Evolutionary conservation across 2,113 vertebrate genomes (phyloP).

Genomic region (Protomyctophum bolini): DNA sequence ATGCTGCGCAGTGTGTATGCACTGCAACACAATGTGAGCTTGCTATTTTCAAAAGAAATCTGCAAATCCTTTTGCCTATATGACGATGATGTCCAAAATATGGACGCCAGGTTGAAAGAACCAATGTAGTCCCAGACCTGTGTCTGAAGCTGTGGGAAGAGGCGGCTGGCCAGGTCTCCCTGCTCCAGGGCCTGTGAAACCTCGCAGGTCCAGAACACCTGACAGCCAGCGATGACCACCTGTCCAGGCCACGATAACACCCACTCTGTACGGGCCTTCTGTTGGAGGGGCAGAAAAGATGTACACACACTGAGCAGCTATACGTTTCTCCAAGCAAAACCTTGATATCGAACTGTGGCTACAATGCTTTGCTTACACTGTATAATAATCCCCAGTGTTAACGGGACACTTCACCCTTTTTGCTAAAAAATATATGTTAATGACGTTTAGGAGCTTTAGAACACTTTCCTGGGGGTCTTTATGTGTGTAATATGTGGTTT

Average conservation of each 20-base stretch:
- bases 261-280: slow-evolving; percentile 82
- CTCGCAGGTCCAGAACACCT: slow-evolving; percentile 91
- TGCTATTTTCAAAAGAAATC: too few species aligned
- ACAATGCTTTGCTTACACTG: neutral
- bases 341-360: neutral
- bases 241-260: slow-evolving; percentile 94
- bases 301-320: neutral
- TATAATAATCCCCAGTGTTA: too few species aligned
- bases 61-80: too few species aligned
- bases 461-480: too few species aligned
- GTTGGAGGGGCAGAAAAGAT: neutral
- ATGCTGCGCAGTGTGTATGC: too few species aligned
- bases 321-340: neutral
- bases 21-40: too few species aligned
- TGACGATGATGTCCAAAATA: too few species aligned
- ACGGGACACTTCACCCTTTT: too few species aligned
- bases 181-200: slow-evolving; percentile 86
- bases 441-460: too few species aligned
- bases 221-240: slow-evolving; percentile 92
- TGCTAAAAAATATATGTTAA: too few species aligned
- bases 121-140: slow-evolving; percentile 74
- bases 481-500: too few species aligned
- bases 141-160: slow-evolving; percentile 84
- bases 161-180: slow-evolving; percentile 72
- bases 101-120: too few species aligned